Evolutionary conservation across 2,888 invertebrate genomes (phyloP).

Genomic region (Chrysolina oricalcia): DNA sequence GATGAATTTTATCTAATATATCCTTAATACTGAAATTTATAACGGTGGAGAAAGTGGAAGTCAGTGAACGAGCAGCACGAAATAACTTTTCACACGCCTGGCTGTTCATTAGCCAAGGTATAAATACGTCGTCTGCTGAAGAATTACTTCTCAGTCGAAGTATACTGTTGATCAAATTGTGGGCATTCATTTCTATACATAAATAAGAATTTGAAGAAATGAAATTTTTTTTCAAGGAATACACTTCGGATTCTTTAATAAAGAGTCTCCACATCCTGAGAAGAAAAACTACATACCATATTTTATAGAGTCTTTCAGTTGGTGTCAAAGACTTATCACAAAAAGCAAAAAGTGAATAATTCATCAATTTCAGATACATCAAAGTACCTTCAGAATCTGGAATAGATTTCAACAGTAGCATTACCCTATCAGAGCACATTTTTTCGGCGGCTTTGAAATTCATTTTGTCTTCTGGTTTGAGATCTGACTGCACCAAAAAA

Average conservation of each 20-base stretch:
- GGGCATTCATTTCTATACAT: constrained; percentile 44
- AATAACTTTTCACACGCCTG: constrained; percentile 36
- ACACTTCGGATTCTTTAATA: constrained; percentile 24
- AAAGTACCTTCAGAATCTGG: constrained; percentile 37
- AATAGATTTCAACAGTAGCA: constrained; percentile 27
- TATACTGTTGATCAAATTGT: constrained; percentile 26
- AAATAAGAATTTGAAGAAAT: constrained; percentile 37
- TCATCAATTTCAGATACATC: constrained; percentile 45
- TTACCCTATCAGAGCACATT: constrained; percentile 30
- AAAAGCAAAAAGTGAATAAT: constrained; percentile 34
- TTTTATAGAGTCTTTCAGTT: constrained; percentile 34
- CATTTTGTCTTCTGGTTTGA: constrained; percentile 20
- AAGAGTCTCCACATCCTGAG: constrained; percentile 39
- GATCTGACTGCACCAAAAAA: constrained; percentile 9
- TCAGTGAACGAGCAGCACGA: not conserved
- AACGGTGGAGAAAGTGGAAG: constrained; percentile 29
- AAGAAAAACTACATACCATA: constrained; percentile 44
- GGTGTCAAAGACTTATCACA: constrained; percentile 26
- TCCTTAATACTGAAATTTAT: constrained; percentile 41
- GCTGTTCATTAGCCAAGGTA: constrained; percentile 23
- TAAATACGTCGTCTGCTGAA: constrained; percentile 2
- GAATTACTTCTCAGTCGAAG: not conserved
- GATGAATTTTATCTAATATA: constrained; percentile 24
- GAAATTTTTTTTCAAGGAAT: constrained; percentile 40
- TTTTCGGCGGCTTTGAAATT: constrained; percentile 8